A percentile compares a stretch with the other conserved stretches of the same genome.
These are phyloP conservation scores for Parauchenoglanis punctatus DNA, from an alignment of 2,797 vertebrate genomes.

Conservation along the genomic window DNA sequence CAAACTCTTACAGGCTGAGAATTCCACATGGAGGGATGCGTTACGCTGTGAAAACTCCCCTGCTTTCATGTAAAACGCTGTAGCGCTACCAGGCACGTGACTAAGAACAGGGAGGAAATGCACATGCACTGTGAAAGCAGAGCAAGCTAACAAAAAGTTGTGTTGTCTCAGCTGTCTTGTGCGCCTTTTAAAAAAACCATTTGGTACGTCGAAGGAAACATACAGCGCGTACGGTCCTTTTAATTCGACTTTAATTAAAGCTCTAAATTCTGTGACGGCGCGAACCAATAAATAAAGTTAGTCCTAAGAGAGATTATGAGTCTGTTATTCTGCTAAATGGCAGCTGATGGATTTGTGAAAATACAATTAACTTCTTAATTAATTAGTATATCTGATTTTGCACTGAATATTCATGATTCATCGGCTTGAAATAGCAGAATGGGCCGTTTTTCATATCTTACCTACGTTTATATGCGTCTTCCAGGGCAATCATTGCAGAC, in stretches of 20 bases:
- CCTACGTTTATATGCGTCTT: background rate
- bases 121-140: conserved; percentile 76
- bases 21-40: conserved; percentile 22
- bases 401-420: conserved; percentile 40
- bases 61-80: background rate
- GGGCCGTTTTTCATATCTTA: background rate
- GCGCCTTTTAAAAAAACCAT: conserved; percentile 86
- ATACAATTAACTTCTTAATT: conserved; percentile 91
- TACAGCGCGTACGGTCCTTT: conserved; percentile 71
- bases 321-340: conserved; percentile 89
- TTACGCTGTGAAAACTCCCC: conserved; percentile 25
- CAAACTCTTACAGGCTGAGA: conserved; percentile 18
- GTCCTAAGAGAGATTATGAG: conserved; percentile 79
- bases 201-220: conserved; percentile 81
- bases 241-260: conserved; percentile 97
- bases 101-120: background rate
- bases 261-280: conserved; percentile 90
- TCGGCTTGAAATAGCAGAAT: background rate
- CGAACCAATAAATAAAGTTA: conserved; percentile 81
- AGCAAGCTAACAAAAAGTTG: conserved; percentile 90
- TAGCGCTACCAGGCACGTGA: background rate
- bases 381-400: conserved; percentile 90
- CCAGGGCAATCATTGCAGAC: background rate
- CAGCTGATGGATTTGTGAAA: conserved; percentile 81
- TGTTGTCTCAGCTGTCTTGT: conserved; percentile 82